Evolutionary conservation across 2,797 vertebrate genomes (phyloP).

Genomic region (Xenops minutus): DNA sequence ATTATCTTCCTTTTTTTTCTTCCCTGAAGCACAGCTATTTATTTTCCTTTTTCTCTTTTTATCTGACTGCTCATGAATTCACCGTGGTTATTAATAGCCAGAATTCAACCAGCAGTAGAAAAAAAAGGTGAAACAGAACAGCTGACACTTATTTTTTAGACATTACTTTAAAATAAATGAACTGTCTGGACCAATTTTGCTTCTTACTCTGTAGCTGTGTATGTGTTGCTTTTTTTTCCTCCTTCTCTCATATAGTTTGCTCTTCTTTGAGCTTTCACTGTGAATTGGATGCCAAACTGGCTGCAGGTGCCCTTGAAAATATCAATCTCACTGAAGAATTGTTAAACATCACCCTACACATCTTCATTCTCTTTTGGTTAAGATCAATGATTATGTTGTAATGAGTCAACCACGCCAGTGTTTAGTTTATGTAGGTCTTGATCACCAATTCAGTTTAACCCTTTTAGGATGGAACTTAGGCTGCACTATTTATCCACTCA

Average conservation of each 20-base stretch:
- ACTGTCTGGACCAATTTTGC: neutral
- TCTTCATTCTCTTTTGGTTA: neutral
- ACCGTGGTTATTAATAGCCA: neutral
- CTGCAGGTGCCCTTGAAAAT: neutral
- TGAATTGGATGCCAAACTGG: neutral
- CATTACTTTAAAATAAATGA: neutral
- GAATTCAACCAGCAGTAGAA: neutral
- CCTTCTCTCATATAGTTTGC: neutral
- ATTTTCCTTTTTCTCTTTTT: neutral
- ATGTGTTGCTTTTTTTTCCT: neutral
- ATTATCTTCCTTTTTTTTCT: neutral
- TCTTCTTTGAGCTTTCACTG: neutral
- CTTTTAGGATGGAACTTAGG: neutral
- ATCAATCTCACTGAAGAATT: neutral
- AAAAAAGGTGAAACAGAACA: neutral
- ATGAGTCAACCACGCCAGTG: neutral
- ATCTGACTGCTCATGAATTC: neutral
- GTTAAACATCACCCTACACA: neutral
- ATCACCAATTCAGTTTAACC: neutral
- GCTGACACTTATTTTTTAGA: neutral
- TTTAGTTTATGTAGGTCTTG: neutral
- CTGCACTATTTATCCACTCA: neutral
- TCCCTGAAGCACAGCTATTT: neutral
- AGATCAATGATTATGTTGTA: neutral
- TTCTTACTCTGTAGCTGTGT: neutral